Conservation (phyloP, 1,140 invertebrate species). For the Calycopis cecrops region DNA sequence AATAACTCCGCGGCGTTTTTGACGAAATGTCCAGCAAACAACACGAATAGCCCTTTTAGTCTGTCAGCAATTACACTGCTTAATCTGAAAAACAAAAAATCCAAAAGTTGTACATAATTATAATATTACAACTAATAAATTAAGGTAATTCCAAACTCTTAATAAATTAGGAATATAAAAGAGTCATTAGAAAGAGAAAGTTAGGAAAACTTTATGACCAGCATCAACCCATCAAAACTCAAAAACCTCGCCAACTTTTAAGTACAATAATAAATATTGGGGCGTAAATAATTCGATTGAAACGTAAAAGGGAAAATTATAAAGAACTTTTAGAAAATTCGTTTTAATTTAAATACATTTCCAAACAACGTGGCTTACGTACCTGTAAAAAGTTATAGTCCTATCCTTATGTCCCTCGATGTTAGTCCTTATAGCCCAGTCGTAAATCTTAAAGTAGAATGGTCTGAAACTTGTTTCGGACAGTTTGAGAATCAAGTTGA, state of each 20-base stretch:
- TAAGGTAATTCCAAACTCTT: no score
- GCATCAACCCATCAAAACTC: no score
- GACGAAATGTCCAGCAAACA: conserved; percentile 91
- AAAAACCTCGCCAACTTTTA: no score
- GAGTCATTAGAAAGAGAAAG: no score
- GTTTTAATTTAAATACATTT: no score
- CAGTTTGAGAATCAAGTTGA: conserved; percentile 88
- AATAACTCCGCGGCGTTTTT: conserved; percentile 85
- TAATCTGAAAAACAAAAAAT: conserved; percentile 71
- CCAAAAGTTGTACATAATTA: conserved; percentile 20
- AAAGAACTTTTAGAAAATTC: no score
- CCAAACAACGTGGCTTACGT: conserved; percentile 19
- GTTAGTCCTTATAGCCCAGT: conserved; percentile 84
- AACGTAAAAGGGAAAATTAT: no score
- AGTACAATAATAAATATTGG: no score
- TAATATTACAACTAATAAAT: background rate
- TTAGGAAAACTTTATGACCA: background rate
- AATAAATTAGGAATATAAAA: background rate
- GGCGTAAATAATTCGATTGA: no score
- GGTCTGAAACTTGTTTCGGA: conserved; percentile 92
- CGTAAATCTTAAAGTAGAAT: conserved; percentile 89
- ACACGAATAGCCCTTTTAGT: conserved; percentile 90
- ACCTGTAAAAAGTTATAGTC: conserved; percentile 87
- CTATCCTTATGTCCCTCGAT: conserved; percentile 77
- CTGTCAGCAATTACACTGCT: conserved; percentile 86